Evolutionary conservation across 2,888 invertebrate species (phyloP).

Genomic region (Athetis lepigone): DNA sequence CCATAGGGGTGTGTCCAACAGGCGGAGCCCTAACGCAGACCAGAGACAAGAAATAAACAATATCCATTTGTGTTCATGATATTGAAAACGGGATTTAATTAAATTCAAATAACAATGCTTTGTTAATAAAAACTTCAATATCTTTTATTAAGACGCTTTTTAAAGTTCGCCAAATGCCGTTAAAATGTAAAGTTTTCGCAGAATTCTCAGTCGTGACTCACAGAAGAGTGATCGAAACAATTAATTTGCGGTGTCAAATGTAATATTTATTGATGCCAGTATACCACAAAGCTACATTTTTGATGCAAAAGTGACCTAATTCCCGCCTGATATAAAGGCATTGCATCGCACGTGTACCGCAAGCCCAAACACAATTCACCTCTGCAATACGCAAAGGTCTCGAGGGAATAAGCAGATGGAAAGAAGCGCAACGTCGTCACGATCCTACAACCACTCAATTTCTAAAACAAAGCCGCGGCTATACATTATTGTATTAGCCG

Average conservation of each 20-base stretch:
- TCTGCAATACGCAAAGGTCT: conserved; percentile 72
- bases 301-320: conserved; percentile 35
- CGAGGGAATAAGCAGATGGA: conserved; percentile 57
- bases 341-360: conserved; percentile 61
- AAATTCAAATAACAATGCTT: conserved; percentile 33
- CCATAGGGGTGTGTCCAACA: conserved; percentile 78
- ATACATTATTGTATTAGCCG: conserved; percentile 83
- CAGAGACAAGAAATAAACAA: conserved; percentile 80
- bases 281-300: conserved; percentile 21
- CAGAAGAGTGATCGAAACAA: conserved; percentile 49
- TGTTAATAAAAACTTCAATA: conserved; percentile 30
- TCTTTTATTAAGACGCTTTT: conserved; percentile 34
- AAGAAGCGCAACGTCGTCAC: conserved; percentile 83
- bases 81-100: conserved; percentile 62
- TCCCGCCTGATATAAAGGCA: conserved; percentile 55
- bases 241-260: conserved; percentile 48
- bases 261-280: conserved; percentile 48
- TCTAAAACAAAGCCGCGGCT: conserved; percentile 86
- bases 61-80: conserved; percentile 64
- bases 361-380: conserved; percentile 69
- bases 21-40: conserved; percentile 81
- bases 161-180: conserved; percentile 12
- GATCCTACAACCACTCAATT: conserved; percentile 86
- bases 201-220: conserved; percentile 54
- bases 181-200: conserved; percentile 23